Conservation (phyloP, 53 echinoderm and acorn worm genomes). For the Antedon mediterranea region DNA sequence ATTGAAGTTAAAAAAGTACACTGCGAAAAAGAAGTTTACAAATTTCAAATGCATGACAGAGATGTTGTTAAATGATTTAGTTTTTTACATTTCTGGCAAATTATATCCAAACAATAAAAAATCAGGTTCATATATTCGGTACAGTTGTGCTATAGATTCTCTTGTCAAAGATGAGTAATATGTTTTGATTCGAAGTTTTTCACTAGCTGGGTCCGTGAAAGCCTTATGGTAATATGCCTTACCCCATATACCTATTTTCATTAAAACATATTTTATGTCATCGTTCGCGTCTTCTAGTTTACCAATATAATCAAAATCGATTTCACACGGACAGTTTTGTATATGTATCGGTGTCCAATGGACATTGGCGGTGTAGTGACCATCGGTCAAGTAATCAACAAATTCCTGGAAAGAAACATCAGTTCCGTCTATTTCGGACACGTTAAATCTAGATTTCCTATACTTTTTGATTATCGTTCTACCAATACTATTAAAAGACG, state of each 20-base stretch:
- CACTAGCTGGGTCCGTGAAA: constrained; percentile 16
- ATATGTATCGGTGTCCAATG: constrained; percentile 68
- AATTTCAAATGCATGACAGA: no score
- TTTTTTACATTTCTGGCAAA: constrained; percentile 15
- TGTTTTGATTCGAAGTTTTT: constrained; percentile 13
- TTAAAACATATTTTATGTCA: constrained; percentile 65
- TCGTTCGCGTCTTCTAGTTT: constrained; percentile 60
- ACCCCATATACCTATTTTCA: constrained; percentile 39
- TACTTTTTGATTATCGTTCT: constrained; percentile 36
- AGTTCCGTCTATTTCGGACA: constrained; percentile 2
- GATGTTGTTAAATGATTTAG: no score
- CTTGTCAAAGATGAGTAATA: constrained; percentile 52
- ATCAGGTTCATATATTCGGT: constrained; percentile 54
- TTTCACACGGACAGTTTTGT: constrained; percentile 68
- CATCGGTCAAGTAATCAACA: constrained; percentile 40
- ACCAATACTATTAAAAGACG: constrained; percentile 42
- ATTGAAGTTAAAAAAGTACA: no score
- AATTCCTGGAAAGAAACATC: constrained; percentile 70
- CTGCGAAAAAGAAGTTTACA: no score
- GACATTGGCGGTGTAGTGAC: constrained; percentile 37
- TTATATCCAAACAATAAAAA: constrained; percentile 76
- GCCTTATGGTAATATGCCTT: constrained; percentile 36
- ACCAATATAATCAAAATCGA: constrained; percentile 57
- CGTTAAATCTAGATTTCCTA: not conserved
- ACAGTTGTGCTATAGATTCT: constrained; percentile 40